phyloP scores from a whole-genome alignment of 2,888 invertebrate genomes.

The Tridacna gigas region DNA sequence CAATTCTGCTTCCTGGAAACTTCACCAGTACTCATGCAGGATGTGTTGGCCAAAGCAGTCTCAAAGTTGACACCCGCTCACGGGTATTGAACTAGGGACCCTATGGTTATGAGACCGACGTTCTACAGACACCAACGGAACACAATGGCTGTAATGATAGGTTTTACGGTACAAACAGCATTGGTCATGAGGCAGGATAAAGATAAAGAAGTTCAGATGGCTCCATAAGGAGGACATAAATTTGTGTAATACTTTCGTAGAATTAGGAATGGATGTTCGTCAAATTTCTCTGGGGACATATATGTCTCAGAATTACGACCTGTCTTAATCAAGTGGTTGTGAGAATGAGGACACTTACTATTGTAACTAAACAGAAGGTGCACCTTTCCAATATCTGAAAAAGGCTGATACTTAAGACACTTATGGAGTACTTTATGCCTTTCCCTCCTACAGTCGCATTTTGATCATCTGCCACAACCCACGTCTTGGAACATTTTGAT shows the following conservation, averaged over 20 bases:
- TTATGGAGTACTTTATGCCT: background rate
- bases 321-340: conserved; percentile 16
- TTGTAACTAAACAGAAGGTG: too few relatives aligned
- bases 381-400: background rate
- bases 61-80: too few relatives aligned
- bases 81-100: too few relatives aligned
- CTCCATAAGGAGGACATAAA: conserved; percentile 5
- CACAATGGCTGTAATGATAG: too few relatives aligned
- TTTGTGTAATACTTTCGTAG: conserved; percentile 5
- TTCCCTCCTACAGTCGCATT: background rate
- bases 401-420: background rate
- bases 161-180: too few relatives aligned
- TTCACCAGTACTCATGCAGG: too few relatives aligned
- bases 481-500: background rate
- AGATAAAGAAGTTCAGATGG: too few relatives aligned
- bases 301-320: background rate
- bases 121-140: too few relatives aligned
- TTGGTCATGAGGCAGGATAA: too few relatives aligned
- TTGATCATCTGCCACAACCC: background rate
- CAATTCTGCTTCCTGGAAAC: too few relatives aligned
- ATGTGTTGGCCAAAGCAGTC: too few relatives aligned
- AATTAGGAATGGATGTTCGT: conserved; percentile 5
- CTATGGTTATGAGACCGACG: too few relatives aligned
- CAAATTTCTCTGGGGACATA: conserved; percentile 23
- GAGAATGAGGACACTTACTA: background rate